Conservation (phyloP, 2,113 vertebrate genomes). For the Rhinogobius similis region DNA sequence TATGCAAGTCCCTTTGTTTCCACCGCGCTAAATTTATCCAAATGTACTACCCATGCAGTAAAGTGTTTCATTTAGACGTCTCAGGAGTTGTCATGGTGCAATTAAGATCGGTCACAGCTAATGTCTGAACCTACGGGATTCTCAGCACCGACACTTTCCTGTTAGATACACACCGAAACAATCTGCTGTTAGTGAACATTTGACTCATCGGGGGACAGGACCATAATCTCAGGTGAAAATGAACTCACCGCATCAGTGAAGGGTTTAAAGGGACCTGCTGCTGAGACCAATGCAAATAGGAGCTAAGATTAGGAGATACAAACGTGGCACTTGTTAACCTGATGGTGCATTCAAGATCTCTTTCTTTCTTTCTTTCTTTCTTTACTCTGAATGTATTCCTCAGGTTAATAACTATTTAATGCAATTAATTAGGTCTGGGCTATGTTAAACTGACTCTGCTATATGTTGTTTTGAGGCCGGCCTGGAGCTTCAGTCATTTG, state of each 20-base stretch:
- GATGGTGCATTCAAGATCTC: too few species aligned
- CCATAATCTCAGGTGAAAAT: slow-evolving; percentile 5
- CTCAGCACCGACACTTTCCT: background rate
- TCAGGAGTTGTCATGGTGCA: slow-evolving; percentile 13
- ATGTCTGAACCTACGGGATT: slow-evolving; percentile 15
- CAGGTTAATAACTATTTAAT: background rate
- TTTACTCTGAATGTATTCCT: background rate
- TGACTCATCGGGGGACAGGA: background rate
- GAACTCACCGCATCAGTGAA: background rate
- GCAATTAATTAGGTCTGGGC: too few species aligned
- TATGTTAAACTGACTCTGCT: too few species aligned
- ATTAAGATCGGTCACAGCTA: slow-evolving; percentile 33
- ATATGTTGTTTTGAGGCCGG: too few species aligned
- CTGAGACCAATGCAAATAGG: background rate
- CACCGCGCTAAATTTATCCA: slow-evolving; percentile 4
- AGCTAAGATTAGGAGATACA: background rate
- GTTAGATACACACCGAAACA: slow-evolving; percentile 15
- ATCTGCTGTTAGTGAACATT: background rate
- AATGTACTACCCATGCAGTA: background rate
- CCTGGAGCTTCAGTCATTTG: too few species aligned
- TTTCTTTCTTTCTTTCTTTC: background rate
- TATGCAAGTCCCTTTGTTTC: background rate
- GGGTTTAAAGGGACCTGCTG: background rate
- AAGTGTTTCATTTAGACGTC: slow-evolving; percentile 43
- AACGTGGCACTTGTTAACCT: background rate